Base-by-base conservation (phyloP, 2,888 invertebrate genomes). In the Cheilosia vulpina region DNA sequence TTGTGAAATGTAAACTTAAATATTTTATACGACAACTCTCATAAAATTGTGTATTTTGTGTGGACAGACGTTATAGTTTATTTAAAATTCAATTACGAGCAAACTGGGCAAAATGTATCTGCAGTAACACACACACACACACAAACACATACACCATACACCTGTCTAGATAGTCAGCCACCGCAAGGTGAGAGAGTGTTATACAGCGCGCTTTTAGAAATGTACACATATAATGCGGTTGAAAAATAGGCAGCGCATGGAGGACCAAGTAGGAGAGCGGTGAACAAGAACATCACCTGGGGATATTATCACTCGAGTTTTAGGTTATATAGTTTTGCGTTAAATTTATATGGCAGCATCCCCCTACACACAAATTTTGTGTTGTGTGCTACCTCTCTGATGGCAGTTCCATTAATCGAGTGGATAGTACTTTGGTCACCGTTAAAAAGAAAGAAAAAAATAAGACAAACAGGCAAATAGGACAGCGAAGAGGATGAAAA, bases 11-110 rank as follows among this genome's bases (percentile, higher is more conserved):
- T 85, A 81, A 81, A 81, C 85, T 85, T 85, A 81, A 85, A 85
- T 85, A 85, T 85, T 85, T 85, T 85, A 85, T 85, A 85, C 81
- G 85, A 81, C 85, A 85, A 81, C 76, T 77, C 81, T 85, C 85
- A 81, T 85, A 85, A 85, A 85, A 85, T 85, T 85, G 80, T 85
- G 76, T 85, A 81, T 81, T 85, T 85, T 85, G 85, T 85, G 85
- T 85, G 85, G 85, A 85, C 85, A 77, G 81, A 85, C 85, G 85
- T 80, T 85, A 85, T 85, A 90, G 90, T 90, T 92, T 91, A 91
- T 92, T 92, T 90, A 92, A 91, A 91, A 91, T 91, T 92, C 92
- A 91, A 92, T 91, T 91, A 92, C 89, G 89, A 85, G 72, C 85
- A 85, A 81, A 85, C 85, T 81, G 84, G 84, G 80, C 84, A 80